Evolutionary conservation across 2,113 vertebrate species (phyloP).

Genomic region (Malurus melanocephalus): DNA sequence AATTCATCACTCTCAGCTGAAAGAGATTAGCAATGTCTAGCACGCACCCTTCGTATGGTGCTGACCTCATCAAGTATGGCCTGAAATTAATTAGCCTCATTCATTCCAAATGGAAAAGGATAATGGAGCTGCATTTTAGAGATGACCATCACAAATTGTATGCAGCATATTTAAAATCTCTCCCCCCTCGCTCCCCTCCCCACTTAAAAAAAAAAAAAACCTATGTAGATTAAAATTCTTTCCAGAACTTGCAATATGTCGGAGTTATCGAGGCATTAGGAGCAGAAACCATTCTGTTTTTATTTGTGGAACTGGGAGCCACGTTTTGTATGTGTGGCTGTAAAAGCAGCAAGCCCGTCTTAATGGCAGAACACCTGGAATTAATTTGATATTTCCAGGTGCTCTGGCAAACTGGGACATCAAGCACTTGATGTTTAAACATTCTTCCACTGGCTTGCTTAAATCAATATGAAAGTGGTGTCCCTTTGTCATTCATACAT

Average conservation of each 20-base stretch:
- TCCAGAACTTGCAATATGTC: constrained; percentile 65
- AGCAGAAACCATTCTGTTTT: constrained; percentile 35
- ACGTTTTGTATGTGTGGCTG: neutral
- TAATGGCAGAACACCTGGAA: constrained; percentile 55
- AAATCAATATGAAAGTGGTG: constrained; percentile 40
- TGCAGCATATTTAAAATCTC: constrained; percentile 75
- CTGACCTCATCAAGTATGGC: constrained; percentile 85
- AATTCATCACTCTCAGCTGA: constrained; percentile 85
- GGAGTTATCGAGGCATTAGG: constrained; percentile 52
- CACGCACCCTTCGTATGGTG: constrained; percentile 78
- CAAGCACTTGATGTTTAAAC: constrained; percentile 40
- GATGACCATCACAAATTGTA: constrained; percentile 80
- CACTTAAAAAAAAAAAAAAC: constrained; percentile 44
- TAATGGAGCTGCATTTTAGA: constrained; percentile 79
- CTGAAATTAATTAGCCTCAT: constrained; percentile 86
- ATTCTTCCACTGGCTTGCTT: constrained; percentile 30
- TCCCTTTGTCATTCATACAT: constrained; percentile 53
- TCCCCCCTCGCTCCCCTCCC: neutral
- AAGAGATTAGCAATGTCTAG: constrained; percentile 85
- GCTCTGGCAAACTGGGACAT: constrained; percentile 39
- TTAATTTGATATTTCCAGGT: constrained; percentile 68
- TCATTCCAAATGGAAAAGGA: constrained; percentile 81
- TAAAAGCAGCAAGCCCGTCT: constrained; percentile 34
- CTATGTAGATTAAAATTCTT: constrained; percentile 74
- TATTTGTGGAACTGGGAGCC: constrained; percentile 28